phyloP scores from a whole-genome alignment of 1,140 invertebrate genomes.

The Drosophila parabipectinata region DNA sequence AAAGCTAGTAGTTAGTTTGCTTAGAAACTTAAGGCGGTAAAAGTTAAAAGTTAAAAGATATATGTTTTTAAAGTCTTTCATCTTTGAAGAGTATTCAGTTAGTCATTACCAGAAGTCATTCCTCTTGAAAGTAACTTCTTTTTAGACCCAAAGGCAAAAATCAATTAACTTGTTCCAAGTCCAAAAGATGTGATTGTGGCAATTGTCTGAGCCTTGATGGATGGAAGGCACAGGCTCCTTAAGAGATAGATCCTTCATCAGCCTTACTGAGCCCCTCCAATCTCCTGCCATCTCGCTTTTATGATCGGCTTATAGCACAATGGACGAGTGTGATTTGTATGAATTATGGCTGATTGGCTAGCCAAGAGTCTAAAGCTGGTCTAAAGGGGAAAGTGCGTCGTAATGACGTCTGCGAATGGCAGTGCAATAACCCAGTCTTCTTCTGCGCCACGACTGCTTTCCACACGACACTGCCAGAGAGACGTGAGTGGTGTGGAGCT shows the following conservation, averaged over 20 bases:
- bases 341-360: slow-evolving; percentile 34
- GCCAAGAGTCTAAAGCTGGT: slow-evolving; percentile 18
- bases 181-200: slow-evolving; percentile 2
- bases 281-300: background rate
- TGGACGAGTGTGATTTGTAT: slow-evolving; percentile 35
- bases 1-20: too few species aligned
- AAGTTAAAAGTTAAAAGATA: too few species aligned
- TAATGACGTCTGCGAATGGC: slow-evolving; percentile 34
- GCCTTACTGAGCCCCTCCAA: background rate
- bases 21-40: too few species aligned
- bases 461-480: slow-evolving; percentile 4
- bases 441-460: slow-evolving; percentile 16
- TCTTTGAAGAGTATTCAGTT: background rate
- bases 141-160: slow-evolving; percentile 24
- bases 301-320: slow-evolving; percentile 18
- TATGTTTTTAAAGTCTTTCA: too few species aligned
- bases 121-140: slow-evolving; percentile 48
- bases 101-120: background rate
- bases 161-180: slow-evolving; percentile 41
- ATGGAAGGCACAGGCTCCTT: slow-evolving; percentile 4
- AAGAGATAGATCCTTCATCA: background rate
- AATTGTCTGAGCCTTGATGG: slow-evolving; percentile 8
- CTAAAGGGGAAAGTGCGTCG: slow-evolving; percentile 41
- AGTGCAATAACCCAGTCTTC: slow-evolving; percentile 31
- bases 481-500: slow-evolving; percentile 56